phyloP scores from a whole-genome alignment of 2,888 invertebrate species.

The Lydus trimaculatus region DNA sequence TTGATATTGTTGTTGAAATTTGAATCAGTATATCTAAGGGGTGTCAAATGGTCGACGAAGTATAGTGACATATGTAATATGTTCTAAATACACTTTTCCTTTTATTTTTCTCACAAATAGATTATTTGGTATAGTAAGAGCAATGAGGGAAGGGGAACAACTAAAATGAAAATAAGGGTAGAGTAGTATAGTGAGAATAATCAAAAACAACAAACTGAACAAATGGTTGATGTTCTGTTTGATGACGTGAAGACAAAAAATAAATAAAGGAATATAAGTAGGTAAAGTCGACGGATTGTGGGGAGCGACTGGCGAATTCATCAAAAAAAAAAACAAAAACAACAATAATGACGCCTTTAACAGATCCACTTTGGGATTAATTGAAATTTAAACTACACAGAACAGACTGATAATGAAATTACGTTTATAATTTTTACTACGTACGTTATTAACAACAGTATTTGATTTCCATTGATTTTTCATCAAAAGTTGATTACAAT shows the following conservation, averaged over 20 bases:
- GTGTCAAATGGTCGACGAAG: background rate
- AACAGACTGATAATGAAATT: too few species aligned
- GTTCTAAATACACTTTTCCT: background rate
- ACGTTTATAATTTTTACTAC: too few species aligned
- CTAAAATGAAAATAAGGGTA: background rate
- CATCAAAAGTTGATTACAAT: too few species aligned
- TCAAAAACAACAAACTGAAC: background rate
- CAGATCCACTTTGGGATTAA: too few species aligned
- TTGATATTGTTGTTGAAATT: constrained; percentile 4
- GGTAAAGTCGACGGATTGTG: too few species aligned
- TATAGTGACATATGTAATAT: background rate
- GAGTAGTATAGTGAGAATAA: background rate
- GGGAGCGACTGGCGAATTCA: too few species aligned
- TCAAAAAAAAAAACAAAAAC: too few species aligned
- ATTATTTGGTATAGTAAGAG: background rate
- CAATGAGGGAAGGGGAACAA: background rate
- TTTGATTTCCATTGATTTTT: too few species aligned
- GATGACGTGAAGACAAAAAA: background rate
- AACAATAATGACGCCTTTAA: too few species aligned
- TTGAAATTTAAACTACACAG: too few species aligned
- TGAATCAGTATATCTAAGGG: constrained; percentile 9
- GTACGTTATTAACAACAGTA: too few species aligned
- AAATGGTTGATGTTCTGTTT: background rate
- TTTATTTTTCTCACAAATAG: background rate
- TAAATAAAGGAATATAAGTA: too few species aligned